Conservation (phyloP, 1,140 invertebrate genomes). For the Bicyclus anynana region DNA sequence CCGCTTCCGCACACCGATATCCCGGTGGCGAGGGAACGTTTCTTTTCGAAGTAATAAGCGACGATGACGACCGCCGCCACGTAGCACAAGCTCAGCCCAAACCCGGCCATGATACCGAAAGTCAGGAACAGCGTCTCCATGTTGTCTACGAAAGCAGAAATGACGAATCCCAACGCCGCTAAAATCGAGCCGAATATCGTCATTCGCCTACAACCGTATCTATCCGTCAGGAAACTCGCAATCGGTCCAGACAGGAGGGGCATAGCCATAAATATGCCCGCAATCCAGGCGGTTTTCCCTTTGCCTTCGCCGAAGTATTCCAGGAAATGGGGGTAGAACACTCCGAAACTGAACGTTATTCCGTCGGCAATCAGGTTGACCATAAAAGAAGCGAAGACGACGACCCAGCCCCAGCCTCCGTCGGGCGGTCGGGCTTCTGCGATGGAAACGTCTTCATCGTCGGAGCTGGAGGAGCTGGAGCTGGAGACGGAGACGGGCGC, state of each 20-base stretch:
- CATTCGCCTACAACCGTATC: conserved; percentile 89
- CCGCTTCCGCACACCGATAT: conserved; percentile 94
- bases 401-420: conserved; percentile 89
- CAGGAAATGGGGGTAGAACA: conserved; percentile 88
- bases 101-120: conserved; percentile 91
- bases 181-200: conserved; percentile 89
- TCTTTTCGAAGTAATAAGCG: conserved; percentile 97
- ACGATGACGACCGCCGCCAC: conserved; percentile 95
- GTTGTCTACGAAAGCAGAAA: conserved; percentile 86
- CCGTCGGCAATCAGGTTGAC: conserved; percentile 95
- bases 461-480: conserved; percentile 67
- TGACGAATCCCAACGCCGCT: conserved; percentile 87
- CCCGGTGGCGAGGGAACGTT: conserved; percentile 94
- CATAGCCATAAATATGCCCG: conserved; percentile 93
- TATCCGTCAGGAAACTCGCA: conserved; percentile 91
- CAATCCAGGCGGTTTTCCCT: conserved; percentile 94
- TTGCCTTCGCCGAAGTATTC: conserved; percentile 88
- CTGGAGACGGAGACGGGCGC: conserved; percentile 69
- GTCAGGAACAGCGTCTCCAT: conserved; percentile 90
- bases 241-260: conserved; percentile 93
- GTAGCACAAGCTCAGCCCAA: conserved; percentile 91
- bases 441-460: conserved; percentile 80
- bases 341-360: conserved; percentile 91
- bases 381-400: conserved; percentile 91
- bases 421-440: conserved; percentile 84